Evolutionary conservation across 1,140 invertebrate genomes (phyloP), one percentile per base, ranked within the genome.

Genomic region (Panulirus ornatus): DNA sequence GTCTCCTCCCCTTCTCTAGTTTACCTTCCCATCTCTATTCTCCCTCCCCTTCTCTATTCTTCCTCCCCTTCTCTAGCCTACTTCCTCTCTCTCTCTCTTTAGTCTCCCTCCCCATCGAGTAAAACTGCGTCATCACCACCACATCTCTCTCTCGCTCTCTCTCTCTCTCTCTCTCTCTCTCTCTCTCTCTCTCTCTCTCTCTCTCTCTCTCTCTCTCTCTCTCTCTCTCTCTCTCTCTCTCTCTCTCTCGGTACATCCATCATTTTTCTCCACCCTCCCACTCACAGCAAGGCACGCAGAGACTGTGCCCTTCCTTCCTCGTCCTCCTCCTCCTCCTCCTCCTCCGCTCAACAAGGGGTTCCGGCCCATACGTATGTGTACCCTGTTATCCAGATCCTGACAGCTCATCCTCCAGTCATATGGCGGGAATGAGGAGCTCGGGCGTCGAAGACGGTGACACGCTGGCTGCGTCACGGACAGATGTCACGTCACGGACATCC

Each of bases 191-290:
- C 47, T 54, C 78, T 81, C 47, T 30, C 76, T 54, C 76, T 79
- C 44, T 79, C 76, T 54, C 76, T 79, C n/a, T 44, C 76, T 54
- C 44, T 79, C 44, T 54, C 76, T 54, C n/a, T 54, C n/a, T 54
- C 42, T 54, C 44, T 54, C 76, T 79, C 19, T 66, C 14, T 82
- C 1, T 82, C 79, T 66, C 54, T 58, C 30, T 63, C 11, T 58
- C 51, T 42, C 40, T 82, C 51, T n/a, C 16, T 30, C 40, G 1
- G 0, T 44, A 22, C 42, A 14, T n/a, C 5, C 27, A 9, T 44
- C 27, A n/a, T 40, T 5, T 27, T 79, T 11, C 2, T 19, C 11
- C 75, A 40, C 42, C n/a, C 42, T 78, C 42, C 14, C 40, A n/a
- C n/a, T n/a, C n/a, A n/a, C n/a, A n/a, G n/a, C n/a, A n/a, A n/a